phyloP scores from a whole-genome alignment of 2,113 vertebrate species.

The Cricetomys ansorgei region DNA sequence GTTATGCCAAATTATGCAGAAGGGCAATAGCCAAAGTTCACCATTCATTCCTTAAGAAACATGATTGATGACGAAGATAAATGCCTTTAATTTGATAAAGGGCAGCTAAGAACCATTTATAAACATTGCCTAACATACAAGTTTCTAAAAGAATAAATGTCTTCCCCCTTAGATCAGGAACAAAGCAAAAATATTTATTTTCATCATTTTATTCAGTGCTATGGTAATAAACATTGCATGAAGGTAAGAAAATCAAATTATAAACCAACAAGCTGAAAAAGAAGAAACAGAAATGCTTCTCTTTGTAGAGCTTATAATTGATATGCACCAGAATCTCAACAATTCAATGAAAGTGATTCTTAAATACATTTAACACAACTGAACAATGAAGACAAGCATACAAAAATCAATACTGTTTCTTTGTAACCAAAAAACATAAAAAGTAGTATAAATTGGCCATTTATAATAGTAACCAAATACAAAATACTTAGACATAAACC shows the following conservation, averaged over 20 bases:
- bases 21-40: background rate
- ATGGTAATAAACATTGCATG: background rate
- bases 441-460: background rate
- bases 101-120: background rate
- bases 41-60: background rate
- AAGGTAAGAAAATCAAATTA: conserved; percentile 14
- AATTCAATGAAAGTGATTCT: background rate
- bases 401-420: background rate
- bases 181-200: background rate
- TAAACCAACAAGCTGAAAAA: background rate
- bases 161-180: background rate
- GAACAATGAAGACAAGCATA: background rate
- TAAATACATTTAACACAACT: background rate
- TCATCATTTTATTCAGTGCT: background rate
- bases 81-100: background rate
- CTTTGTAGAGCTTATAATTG: background rate
- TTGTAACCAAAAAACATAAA: background rate
- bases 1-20: background rate
- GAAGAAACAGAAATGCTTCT: conserved; percentile 23
- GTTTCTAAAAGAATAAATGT: background rate
- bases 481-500: background rate
- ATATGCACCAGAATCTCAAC: background rate
- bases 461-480: background rate
- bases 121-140: background rate
- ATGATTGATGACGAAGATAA: background rate